phyloP scores from a whole-genome alignment of 2,888 invertebrate genomes.

The Podotricha telesiphe region DNA sequence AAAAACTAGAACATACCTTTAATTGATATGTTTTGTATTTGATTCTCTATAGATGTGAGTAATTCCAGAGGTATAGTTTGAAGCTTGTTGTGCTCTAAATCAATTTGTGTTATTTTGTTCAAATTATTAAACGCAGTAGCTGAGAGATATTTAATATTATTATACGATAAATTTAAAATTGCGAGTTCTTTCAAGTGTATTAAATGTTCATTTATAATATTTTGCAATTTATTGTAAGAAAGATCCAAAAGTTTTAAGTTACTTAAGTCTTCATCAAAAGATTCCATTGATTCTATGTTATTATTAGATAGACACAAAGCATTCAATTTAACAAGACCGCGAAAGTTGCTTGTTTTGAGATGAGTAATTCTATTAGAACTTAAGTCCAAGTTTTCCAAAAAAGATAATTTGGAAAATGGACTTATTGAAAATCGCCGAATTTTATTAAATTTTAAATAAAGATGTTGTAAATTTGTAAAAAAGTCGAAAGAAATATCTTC shows the following conservation, averaged over 20 bases:
- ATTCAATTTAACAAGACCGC: constrained; percentile 89
- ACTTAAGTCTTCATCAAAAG: constrained; percentile 90
- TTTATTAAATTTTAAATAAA: constrained; percentile 89
- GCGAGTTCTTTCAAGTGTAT: constrained; percentile 89
- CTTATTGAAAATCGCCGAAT: constrained; percentile 92
- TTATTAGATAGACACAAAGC: constrained; percentile 93
- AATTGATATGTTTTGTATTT: constrained; percentile 89
- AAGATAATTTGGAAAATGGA: constrained; percentile 89
- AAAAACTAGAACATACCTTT: constrained; percentile 86
- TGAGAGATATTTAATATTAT: constrained; percentile 91
- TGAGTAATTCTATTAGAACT: constrained; percentile 92
- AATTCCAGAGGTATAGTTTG: constrained; percentile 91
- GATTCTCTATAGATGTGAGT: constrained; percentile 91
- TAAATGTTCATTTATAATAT: constrained; percentile 90
- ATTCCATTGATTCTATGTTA: constrained; percentile 90
- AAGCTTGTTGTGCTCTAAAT: constrained; percentile 92
- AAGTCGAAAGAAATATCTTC: constrained; percentile 90
- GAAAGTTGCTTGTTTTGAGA: constrained; percentile 92
- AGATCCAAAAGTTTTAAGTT: constrained; percentile 91
- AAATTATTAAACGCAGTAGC: constrained; percentile 90
- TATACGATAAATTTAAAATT: constrained; percentile 91
- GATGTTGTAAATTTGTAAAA: constrained; percentile 89
- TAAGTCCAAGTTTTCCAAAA: constrained; percentile 91
- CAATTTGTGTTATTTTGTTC: constrained; percentile 89
- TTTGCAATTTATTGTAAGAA: constrained; percentile 92